Percentiles rank a stretch among this genome's conserved stretches.
These are phyloP conservation scores for Coptotermes formosanus DNA, from an alignment of 1,140 invertebrate species.

Conservation along the genomic window DNA sequence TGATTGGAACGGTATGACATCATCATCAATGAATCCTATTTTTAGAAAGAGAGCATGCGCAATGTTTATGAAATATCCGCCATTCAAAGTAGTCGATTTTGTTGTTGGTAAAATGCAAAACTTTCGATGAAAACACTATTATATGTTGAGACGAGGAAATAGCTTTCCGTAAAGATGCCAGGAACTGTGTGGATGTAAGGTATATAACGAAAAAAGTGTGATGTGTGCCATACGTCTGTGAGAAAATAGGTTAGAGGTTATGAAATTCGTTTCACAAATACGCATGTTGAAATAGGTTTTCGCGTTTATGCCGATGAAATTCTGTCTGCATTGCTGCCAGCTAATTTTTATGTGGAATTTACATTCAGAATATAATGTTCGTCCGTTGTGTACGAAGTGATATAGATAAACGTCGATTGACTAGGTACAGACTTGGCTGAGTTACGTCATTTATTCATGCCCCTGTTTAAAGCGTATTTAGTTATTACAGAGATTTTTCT, in stretches of 20 bases:
- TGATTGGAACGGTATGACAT: conserved; percentile 33
- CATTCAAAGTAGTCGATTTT: conserved; percentile 15
- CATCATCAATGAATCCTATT: conserved; percentile 30
- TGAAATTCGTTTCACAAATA: conserved; percentile 9
- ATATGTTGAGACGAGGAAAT: conserved; percentile 6
- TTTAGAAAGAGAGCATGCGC: conserved; percentile 33
- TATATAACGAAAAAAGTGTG: conserved; percentile 20
- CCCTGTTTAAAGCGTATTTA: no score
- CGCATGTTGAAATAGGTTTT: background rate
- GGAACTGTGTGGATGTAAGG: background rate
- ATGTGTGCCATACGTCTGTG: background rate
- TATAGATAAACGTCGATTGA: no score
- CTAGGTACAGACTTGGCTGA: no score
- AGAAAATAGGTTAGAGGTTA: conserved; percentile 5
- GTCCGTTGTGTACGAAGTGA: no score
- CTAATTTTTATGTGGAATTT: no score
- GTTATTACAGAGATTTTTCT: no score
- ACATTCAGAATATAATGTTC: no score
- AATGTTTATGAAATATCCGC: conserved; percentile 33
- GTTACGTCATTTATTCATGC: no score
- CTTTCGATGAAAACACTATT: background rate
- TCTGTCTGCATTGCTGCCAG: no score
- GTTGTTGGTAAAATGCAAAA: conserved; percentile 22
- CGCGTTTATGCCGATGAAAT: no score
- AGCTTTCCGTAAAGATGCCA: background rate